Conservation (phyloP, 2,888 invertebrate genomes). For the Cenopis cana region DNA sequence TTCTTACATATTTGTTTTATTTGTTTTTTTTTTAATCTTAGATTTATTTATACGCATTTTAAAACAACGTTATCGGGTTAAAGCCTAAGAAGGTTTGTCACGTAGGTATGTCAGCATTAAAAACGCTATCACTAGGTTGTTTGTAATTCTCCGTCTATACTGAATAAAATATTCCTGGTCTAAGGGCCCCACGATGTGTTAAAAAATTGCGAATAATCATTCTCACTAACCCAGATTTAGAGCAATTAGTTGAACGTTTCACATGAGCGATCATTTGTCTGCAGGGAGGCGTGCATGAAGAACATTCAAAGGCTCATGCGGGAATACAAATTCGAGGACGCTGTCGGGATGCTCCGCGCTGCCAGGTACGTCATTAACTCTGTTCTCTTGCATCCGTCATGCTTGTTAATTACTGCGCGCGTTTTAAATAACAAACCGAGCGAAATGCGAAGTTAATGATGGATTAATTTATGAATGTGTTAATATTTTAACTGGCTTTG, state of each 20-base stretch:
- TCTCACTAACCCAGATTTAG: conserved; percentile 22
- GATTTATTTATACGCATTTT: too few relatives aligned
- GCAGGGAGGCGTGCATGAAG: conserved; percentile 94
- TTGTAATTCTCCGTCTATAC: too few relatives aligned
- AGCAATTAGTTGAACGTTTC: conserved; percentile 46
- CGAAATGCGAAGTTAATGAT: background rate
- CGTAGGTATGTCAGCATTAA: too few relatives aligned
- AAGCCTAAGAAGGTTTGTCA: too few relatives aligned
- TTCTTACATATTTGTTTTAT: too few relatives aligned
- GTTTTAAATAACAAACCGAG: conserved; percentile 4
- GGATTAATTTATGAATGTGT: background rate
- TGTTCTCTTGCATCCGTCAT: background rate
- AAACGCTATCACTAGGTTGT: too few relatives aligned
- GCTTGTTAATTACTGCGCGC: conserved; percentile 2
- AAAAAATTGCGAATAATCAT: background rate
- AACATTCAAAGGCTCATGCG: conserved; percentile 92
- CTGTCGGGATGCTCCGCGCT: conserved; percentile 92
- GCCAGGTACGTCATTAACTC: conserved; percentile 83
- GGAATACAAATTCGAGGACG: conserved; percentile 89
- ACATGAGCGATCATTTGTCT: conserved; percentile 52
- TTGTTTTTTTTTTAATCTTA: too few relatives aligned
- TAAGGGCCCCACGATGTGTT: too few relatives aligned
- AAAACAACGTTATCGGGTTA: too few relatives aligned
- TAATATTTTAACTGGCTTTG: background rate
- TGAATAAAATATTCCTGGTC: too few relatives aligned